phyloP scores from a whole-genome alignment of 1,140 invertebrate genomes.

The Pseudobourletiella spinata region DNA sequence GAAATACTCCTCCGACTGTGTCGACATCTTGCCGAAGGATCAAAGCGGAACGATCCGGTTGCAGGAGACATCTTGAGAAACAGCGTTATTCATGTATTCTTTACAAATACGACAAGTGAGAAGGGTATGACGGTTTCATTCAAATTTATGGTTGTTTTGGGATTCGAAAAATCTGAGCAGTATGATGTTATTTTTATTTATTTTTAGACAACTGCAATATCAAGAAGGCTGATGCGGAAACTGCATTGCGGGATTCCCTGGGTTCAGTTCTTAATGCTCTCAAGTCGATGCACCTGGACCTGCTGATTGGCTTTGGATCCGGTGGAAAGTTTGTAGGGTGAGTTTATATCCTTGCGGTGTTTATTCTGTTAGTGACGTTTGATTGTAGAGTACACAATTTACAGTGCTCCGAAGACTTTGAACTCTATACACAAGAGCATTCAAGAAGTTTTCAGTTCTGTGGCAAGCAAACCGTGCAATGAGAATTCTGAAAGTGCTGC shows the following conservation, averaged over 20 bases:
- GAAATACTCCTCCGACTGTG: constrained; percentile 74
- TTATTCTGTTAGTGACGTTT: not conserved
- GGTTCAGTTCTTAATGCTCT: not conserved
- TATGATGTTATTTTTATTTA: not conserved
- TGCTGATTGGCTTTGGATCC: constrained; percentile 14
- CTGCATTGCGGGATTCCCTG: not conserved
- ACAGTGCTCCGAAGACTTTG: constrained; percentile 7
- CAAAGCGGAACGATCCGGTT: constrained; percentile 53
- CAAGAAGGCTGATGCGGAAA: not conserved
- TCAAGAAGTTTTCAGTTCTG: constrained; percentile 4
- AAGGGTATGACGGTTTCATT: constrained; percentile 36
- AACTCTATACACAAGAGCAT: constrained; percentile 21
- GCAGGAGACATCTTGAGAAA: constrained; percentile 57
- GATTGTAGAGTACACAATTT: too few relatives aligned
- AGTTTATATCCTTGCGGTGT: not conserved
- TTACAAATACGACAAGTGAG: constrained; percentile 40
- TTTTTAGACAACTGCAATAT: not conserved
- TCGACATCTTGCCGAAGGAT: constrained; percentile 65
- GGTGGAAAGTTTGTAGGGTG: constrained; percentile 19
- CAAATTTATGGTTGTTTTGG: too few relatives aligned
- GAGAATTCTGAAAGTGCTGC: not conserved
- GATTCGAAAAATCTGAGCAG: not conserved
- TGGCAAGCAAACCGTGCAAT: constrained; percentile 6
- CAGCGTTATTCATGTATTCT: constrained; percentile 65
- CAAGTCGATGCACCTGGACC: constrained; percentile 14